Conservation (phyloP, 2,797 vertebrate genomes). For the Trichosurus vulpecula region DNA sequence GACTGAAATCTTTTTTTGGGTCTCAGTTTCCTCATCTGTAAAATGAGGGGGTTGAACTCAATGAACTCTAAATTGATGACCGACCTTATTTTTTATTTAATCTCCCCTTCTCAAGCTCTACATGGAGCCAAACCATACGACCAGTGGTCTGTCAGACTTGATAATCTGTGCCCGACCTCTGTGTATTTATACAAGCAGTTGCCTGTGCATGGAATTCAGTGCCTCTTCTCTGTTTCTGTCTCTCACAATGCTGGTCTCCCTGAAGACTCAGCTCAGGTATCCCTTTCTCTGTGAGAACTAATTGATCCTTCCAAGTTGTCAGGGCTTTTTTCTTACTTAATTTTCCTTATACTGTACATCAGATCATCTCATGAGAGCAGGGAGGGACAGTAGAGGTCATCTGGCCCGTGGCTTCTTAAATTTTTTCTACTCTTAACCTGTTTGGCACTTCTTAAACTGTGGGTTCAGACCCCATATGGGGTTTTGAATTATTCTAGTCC, state of each 20-base stretch:
- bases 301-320: neutral
- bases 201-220: neutral
- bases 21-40: neutral
- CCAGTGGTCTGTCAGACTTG: neutral
- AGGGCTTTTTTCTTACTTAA: neutral
- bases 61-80: neutral
- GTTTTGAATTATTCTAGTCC: neutral
- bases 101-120: neutral
- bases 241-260: neutral
- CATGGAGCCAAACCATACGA: neutral
- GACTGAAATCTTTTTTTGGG: neutral
- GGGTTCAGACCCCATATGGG: too few species aligned
- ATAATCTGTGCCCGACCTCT: neutral
- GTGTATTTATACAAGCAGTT: neutral
- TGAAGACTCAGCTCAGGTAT: neutral
- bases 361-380: neutral
- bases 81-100: neutral
- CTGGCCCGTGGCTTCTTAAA: neutral
- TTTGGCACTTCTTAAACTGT: too few species aligned
- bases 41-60: neutral
- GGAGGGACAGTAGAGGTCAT: neutral
- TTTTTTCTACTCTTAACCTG: too few species aligned
- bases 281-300: neutral
- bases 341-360: neutral
- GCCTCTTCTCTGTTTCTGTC: neutral